Conservation (phyloP, 2,113 vertebrate genomes). For the Panthera uncia region DNA sequence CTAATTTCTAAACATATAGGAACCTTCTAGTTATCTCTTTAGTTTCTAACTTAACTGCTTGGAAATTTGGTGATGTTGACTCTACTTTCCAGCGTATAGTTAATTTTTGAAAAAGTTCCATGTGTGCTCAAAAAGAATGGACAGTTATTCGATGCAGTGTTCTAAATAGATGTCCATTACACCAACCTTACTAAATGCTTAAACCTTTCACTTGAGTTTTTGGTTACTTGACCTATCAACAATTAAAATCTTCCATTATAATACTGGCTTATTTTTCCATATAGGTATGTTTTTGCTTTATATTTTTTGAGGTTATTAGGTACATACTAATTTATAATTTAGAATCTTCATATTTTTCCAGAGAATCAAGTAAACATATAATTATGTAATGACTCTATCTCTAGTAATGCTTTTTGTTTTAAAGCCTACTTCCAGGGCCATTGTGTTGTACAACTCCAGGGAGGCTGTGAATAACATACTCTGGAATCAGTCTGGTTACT, state of each 20-base stretch:
- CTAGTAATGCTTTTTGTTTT: not conserved
- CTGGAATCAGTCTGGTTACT: not conserved
- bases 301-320: not conserved
- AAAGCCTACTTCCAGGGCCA: not conserved
- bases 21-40: not conserved
- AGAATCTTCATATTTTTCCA: not conserved
- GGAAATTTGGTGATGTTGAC: not conserved
- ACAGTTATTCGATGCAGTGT: not conserved
- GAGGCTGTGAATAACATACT: not conserved
- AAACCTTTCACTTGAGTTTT: not conserved
- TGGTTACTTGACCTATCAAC: not conserved
- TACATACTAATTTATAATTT: constrained; percentile 3
- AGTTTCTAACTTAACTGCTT: not conserved
- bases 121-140: not conserved
- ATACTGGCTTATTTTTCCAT: not conserved
- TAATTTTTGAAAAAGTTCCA: not conserved
- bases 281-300: not conserved
- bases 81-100: not conserved
- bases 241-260: not conserved
- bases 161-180: not conserved
- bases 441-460: not conserved
- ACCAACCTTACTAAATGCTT: not conserved
- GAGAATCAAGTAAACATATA: not conserved
- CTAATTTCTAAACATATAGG: not conserved
- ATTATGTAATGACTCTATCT: not conserved